Evolutionary conservation across 2,113 vertebrate species (phyloP), one percentile per base, ranked within the genome.

Genomic region (Willisornis vidua): DNA sequence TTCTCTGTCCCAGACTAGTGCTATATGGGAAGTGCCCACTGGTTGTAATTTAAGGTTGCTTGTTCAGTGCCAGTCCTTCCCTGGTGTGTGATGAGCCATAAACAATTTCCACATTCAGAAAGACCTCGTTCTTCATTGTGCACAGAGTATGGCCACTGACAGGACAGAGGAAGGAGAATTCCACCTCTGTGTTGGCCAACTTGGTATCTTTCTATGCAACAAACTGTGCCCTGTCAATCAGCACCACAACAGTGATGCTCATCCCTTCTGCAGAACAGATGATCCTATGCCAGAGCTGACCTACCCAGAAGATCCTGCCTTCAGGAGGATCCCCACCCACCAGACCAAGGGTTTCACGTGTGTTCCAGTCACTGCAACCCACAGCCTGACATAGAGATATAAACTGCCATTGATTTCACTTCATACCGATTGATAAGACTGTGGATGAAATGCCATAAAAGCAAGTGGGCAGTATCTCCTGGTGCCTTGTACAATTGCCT

Each of bases 11-110:
- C 54, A 52, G 39, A 54, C 61, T 46, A 54, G 59, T 2, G 46
- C 72, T 83, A 1, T 46, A 88, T 37, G 90, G 63, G n/a, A 81
- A 90, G 68, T 43, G 84, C 80, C 86, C 49, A 0, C 41, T 75
- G 70, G 54, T 61, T 78, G 66, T 71, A 72, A 94, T 94, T 92
- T 81, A 72, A 87, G 45, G 77, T 87, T 81, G 37, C 65, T 78
- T 58, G 73, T 86, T 86, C 70, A 57, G 54, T 75, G 73, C 31
- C 3, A 2, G 73, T 45, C 62, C 23, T 90, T 94, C 88, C 84
- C 70, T n/a, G 73, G 76, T 89, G 80, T 28, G 62, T 5, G 52
- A 90, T 78, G 80, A 74, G 83, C 73, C 43, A 86, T 86, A 87
- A 93, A 90, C 86, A 82, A 85, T 80, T 78, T 58, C 61, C n/a